Evolutionary conservation across 2,797 vertebrate genomes (phyloP), one percentile per base, ranked within the genome.

Genomic region (Neoniphon sammara): DNA sequence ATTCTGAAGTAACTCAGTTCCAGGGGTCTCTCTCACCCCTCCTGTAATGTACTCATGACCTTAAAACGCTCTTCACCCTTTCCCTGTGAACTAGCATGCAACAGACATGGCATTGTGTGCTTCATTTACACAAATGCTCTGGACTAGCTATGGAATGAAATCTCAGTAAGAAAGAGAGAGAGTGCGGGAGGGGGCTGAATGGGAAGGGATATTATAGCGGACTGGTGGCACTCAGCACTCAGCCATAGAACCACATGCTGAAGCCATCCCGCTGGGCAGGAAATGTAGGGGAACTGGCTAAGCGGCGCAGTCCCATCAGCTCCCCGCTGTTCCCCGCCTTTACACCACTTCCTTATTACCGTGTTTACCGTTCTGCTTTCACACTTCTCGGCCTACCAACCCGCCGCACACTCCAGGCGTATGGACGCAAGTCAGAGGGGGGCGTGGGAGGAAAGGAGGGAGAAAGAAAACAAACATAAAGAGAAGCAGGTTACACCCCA

Each of bases 251-350:
- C 92, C 92, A 92, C 94, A 93, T 93, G 95, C 94, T 90, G 94
- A 91, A 94, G 94, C 85, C 90, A 75, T 91, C 97, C 95, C 88
- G 95, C 96, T 96, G 97, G 85, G 96, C 94, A 95, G 96, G 95
- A 97, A 97, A 97, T 96, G 96, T 95, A 95, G 95, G 92, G 94
- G 94, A 97, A 96, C 96, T 94, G 94, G 94, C 94, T 94, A 94
- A 95, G 94, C 95, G 93, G 91, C 75, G 93, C 84, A 92, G 90
- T 91, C 94, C 92, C 95, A 96, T 96, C 95, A 96, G 95, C 94
- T 95, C 95, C 96, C 96, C 82, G 95, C 96, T 96, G 96, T 90
- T 96, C 93, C 89, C 94, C 91, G 93, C 94, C 94, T 95, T 96
- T 95, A 96, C 96, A 95, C 94, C 95, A 94, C 94, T 96, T 95